Conservation (phyloP, 2,797 vertebrate genomes). For the Tachyglossus aculeatus region DNA sequence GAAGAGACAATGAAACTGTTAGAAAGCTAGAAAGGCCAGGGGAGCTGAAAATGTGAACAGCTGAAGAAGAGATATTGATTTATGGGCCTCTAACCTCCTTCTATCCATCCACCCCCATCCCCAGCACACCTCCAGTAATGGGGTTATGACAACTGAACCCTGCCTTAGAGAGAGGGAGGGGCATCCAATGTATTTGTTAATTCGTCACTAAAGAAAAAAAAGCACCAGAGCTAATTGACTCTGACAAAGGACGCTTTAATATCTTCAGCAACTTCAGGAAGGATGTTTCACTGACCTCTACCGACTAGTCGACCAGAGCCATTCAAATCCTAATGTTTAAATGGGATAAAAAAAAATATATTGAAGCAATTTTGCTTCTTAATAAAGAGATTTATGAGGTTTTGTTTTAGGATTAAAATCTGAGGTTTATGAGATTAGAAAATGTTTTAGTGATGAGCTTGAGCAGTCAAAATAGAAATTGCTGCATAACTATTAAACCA, state of each 20-base stretch:
- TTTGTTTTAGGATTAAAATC: slow-evolving; percentile 54
- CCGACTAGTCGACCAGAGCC: slow-evolving; percentile 5
- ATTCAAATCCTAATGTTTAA: slow-evolving; percentile 22
- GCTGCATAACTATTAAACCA: no score
- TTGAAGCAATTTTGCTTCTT: slow-evolving; percentile 52
- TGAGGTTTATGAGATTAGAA: slow-evolving; percentile 61
- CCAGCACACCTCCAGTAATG: no score
- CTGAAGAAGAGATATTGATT: no score
- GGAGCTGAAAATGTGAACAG: no score
- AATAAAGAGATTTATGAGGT: slow-evolving; percentile 62
- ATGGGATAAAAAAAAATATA: slow-evolving; percentile 52
- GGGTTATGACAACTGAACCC: no score
- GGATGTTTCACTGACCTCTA: slow-evolving; percentile 35
- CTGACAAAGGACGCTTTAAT: not conserved
- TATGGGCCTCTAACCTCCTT: no score
- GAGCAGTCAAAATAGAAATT: no score
- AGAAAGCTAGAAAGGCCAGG: no score
- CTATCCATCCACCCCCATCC: no score
- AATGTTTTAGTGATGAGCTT: slow-evolving; percentile 62
- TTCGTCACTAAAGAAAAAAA: not conserved
- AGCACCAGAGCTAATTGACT: not conserved
- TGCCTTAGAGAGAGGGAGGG: not conserved
- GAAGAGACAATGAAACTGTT: no score
- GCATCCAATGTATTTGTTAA: not conserved
- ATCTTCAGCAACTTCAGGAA: not conserved